These are phyloP conservation scores for Thalpophila matura DNA, from an alignment of 2,888 invertebrate genomes.

Conservation along the genomic window DNA sequence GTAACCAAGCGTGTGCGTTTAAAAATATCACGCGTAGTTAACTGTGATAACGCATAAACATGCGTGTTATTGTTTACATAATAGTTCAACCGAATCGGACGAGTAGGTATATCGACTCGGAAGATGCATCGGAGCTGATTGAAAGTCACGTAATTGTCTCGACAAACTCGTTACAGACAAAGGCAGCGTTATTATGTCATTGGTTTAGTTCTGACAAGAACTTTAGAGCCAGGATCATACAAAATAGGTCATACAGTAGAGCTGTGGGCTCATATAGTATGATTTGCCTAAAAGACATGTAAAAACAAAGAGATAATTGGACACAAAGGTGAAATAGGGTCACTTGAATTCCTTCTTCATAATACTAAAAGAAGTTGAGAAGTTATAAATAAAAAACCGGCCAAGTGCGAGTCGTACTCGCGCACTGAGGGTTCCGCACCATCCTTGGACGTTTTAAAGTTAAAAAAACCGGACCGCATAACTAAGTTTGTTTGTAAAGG, in stretches of 20 bases:
- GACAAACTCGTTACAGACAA: slow-evolving; percentile 8
- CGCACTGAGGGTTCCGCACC: too few relatives aligned
- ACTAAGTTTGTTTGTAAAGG: too few relatives aligned
- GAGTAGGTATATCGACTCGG: slow-evolving; percentile 19
- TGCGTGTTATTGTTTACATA: slow-evolving; percentile 50
- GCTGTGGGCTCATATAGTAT: background rate
- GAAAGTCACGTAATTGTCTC: slow-evolving; percentile 22
- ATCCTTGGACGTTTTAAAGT: too few relatives aligned
- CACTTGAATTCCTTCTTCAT: too few relatives aligned
- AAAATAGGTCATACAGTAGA: background rate
- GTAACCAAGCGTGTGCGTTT: slow-evolving; percentile 13
- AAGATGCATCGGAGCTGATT: slow-evolving; percentile 28
- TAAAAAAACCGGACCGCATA: too few relatives aligned
- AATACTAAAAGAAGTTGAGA: too few relatives aligned
- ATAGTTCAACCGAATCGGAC: slow-evolving; percentile 40
- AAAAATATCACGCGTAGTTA: slow-evolving; percentile 32
- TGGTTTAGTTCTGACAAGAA: background rate
- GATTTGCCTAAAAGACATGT: background rate
- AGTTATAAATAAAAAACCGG: background rate
- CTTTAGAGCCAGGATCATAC: background rate
- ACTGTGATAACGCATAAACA: slow-evolving; percentile 29
- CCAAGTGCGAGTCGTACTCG: too few relatives aligned
- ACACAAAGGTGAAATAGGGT: background rate
- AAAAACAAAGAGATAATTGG: background rate
- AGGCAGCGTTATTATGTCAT: background rate